phyloP scores from a whole-genome alignment of 2,888 invertebrate genomes.

The Drosophila nigricruria region DNA sequence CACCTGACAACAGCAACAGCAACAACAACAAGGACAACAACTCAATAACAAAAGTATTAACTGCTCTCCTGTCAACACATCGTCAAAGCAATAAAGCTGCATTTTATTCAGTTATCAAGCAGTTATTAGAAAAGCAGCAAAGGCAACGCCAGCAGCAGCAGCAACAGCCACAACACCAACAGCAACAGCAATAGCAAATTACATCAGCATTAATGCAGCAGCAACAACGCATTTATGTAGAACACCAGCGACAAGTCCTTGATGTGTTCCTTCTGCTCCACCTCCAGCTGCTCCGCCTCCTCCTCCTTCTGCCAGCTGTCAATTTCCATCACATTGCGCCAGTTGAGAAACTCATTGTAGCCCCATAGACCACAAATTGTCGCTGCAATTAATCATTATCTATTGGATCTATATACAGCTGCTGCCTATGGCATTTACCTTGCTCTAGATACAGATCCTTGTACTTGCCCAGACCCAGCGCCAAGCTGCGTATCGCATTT shows the following conservation, averaged over 20 bases:
- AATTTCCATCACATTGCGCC: conserved; percentile 75
- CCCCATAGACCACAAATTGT: conserved; percentile 80
- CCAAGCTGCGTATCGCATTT: conserved; percentile 76
- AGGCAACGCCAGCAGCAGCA: conserved; percentile 3
- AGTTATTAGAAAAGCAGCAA: conserved; percentile 14
- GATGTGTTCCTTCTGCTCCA: conserved; percentile 57
- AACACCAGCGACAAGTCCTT: conserved; percentile 77
- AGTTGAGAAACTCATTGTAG: conserved; percentile 81
- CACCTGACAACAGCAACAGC: conserved; percentile 31
- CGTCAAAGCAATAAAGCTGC: conserved; percentile 62
- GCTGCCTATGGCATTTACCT: conserved; percentile 54
- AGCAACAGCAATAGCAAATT: conserved; percentile 32
- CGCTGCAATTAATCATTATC: conserved; percentile 50
- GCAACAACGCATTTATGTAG: conserved; percentile 76
- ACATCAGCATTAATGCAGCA: conserved; percentile 64
- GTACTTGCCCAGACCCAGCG: conserved; percentile 77
- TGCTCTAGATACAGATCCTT: conserved; percentile 83
- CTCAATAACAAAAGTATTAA: conserved; percentile 75
- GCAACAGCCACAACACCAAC: conserved; percentile 7
- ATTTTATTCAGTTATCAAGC: conserved; percentile 69
- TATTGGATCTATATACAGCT: not conserved
- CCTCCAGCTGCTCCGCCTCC: conserved; percentile 65
- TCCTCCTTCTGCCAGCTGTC: conserved; percentile 61
- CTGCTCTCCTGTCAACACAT: conserved; percentile 12
- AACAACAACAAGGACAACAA: conserved; percentile 2